These are phyloP conservation scores for Gracilinanus agilis DNA, from an alignment of 2,113 vertebrate species.

Conservation along the genomic window DNA sequence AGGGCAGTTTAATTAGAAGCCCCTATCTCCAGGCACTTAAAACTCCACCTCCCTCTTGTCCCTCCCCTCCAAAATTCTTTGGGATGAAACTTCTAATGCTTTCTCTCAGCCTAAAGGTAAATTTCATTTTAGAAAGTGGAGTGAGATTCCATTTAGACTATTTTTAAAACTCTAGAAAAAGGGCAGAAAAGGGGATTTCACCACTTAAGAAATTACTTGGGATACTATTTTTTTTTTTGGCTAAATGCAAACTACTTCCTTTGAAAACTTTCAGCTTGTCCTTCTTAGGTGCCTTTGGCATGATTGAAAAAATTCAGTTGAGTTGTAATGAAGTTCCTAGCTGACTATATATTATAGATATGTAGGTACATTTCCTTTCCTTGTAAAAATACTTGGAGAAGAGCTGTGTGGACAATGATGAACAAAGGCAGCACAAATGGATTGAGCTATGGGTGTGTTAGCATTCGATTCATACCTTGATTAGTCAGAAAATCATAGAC, in stretches of 20 bases:
- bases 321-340: slow-evolving; percentile 64
- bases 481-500: background rate
- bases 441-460: background rate
- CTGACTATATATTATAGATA: background rate
- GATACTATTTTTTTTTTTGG: background rate
- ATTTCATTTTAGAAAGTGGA: slow-evolving; percentile 70
- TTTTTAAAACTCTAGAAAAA: slow-evolving; percentile 73
- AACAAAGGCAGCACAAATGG: slow-evolving; percentile 10
- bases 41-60: slow-evolving; percentile 35
- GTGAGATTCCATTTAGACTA: slow-evolving; percentile 69
- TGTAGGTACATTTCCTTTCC: slow-evolving; percentile 51
- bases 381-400: slow-evolving; percentile 37
- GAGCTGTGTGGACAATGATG: background rate
- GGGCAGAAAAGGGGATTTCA: slow-evolving; percentile 50
- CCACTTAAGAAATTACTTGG: slow-evolving; percentile 62
- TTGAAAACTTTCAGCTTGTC: slow-evolving; percentile 57
- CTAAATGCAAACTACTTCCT: slow-evolving; percentile 49
- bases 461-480: background rate
- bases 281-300: slow-evolving; percentile 55
- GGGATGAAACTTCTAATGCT: slow-evolving; percentile 74
- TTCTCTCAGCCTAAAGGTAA: slow-evolving; percentile 69
- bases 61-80: slow-evolving; percentile 56
- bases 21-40: slow-evolving; percentile 72
- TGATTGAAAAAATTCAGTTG: slow-evolving; percentile 51
- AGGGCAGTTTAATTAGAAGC: slow-evolving; percentile 79